Base-by-base conservation (phyloP, 2,797 vertebrate genomes). In the Kryptopterus vitreolus region DNA sequence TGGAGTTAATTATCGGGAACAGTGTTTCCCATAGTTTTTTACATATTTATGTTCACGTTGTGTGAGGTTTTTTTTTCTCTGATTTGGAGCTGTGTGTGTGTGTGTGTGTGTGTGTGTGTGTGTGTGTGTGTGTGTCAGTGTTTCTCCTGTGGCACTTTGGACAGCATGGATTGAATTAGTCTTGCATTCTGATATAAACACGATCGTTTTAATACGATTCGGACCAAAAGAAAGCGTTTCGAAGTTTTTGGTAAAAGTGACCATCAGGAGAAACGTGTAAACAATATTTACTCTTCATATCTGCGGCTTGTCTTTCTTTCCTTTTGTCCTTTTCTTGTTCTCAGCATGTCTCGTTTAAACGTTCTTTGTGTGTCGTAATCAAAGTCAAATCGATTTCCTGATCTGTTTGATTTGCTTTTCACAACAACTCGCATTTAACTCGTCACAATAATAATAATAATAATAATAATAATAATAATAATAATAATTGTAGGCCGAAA, bases 1-100 rank as follows among this genome's bases (percentile, higher is more conserved):
- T 98, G 96, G 96, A 96, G 92, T 87, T 93, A 94, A 96, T 98
- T 98, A 95, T 98, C 96, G 96, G 96, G 97, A 88, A 96, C 97
- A 97, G 96, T 95, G 96, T 97, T 96, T 97, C 96, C 95, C 96
- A 98, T 95, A 96, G 95, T 97, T 96, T 94, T 94, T 93, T 80
- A 88, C 91, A 89, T 89, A 89, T 90, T 65, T 90, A 88, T 89
- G 85, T 90, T 81, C 80, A 71, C 22, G 75, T 85, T 79, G 80
- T 72, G 78, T 79, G 76, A n/a, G 65, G 83, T 70, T 74, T 79
- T 85, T 80, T 79, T 31, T 77, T 31, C 12, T 63, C 24, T 81
- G 52, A 31, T 16, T 6, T 12, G 20, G 29, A 31, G 69, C 38
- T 33, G 59, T 24, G 38, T 46, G 62, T 12, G 35, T n/a, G 33